phyloP scores from a whole-genome alignment of 2,113 vertebrate genomes.

The Cynoglossus semilaevis region DNA sequence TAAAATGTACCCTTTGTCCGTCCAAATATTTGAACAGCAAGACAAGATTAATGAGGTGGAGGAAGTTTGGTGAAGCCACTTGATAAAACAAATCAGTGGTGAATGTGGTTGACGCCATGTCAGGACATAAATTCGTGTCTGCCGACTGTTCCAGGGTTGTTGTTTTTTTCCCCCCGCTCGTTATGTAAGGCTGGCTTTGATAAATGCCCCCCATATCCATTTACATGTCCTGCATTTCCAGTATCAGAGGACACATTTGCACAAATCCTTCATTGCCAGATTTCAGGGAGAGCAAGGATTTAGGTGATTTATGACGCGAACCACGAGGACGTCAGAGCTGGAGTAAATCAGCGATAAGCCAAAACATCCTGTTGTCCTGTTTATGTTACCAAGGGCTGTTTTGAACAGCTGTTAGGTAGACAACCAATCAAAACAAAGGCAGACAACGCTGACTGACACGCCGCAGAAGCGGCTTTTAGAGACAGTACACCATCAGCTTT shows the following conservation, averaged over 20 bases:
- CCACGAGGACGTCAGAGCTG: neutral
- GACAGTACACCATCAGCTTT: no score
- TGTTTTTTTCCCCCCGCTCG: neutral
- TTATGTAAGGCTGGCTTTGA: neutral
- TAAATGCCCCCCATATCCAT: neutral
- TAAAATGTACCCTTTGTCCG: conserved; percentile 21
- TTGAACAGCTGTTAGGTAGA: no score
- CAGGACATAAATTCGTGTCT: neutral
- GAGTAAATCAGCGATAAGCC: neutral
- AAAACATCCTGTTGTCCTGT: neutral
- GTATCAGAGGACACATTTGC: neutral
- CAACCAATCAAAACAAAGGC: no score
- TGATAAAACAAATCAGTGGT: conserved; percentile 10
- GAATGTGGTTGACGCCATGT: neutral
- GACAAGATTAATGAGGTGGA: conserved; percentile 5
- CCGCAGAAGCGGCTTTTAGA: no score
- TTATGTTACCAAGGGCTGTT: no score
- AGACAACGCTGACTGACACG: no score
- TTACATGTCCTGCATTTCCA: neutral
- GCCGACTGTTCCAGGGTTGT: neutral
- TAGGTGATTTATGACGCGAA: neutral
- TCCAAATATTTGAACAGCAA: conserved; percentile 33
- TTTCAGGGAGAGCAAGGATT: neutral
- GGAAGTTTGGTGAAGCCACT: neutral
- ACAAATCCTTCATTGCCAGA: neutral